Base-by-base conservation (phyloP, 1,140 invertebrate species). In the Rhynchophorus ferrugineus region DNA sequence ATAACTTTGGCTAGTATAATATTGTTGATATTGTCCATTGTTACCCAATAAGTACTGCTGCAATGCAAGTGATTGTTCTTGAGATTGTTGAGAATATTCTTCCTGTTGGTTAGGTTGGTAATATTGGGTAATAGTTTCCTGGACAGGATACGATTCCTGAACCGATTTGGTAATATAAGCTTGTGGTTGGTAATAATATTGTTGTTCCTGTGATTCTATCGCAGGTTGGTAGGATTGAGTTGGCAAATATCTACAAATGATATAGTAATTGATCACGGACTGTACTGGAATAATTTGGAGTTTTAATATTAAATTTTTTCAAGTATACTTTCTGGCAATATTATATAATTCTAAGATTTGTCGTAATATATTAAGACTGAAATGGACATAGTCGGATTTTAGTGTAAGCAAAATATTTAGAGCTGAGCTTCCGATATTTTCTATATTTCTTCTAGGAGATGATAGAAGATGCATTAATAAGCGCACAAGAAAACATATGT, bases 111-210 rank as follows among this genome's bases (percentile, higher is more conserved):
- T 21, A 7, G 2, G 8, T 20, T n/a, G 16, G 21, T 19, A 1
- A 16, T 42, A 36, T 18, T 50, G 22, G 13, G 29, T 36, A n/a
- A n/a, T n/a, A n/a, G n/a, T n/a, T n/a, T n/a, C n/a, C 20, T 39
- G 14, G 20, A 6, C 14, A 17, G 41, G 21, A n/a, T 46, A 13
- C 3, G 38, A 3, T 5, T 16, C 3, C 20, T n/a, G 22, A 44
- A 35, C 17, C 14, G 3, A 21, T 14, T 20, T 9, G 13, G 29
- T 21, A 9, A 41, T 6, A 19, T 20, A 11, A 24, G n/a, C n/a
- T n/a, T 45, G 44, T 14, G 44, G 42, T 22, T 57, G 46, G 7
- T 61, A 47, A 33, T 56, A 55, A 18, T 42, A 36, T 24, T 52
- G 34, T 34, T 54, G 33, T 1, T 48, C 35, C 14, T 59, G 29